These are phyloP conservation scores for Amiota mariae DNA, from an alignment of 2,888 invertebrate genomes.

Conservation along the genomic window DNA sequence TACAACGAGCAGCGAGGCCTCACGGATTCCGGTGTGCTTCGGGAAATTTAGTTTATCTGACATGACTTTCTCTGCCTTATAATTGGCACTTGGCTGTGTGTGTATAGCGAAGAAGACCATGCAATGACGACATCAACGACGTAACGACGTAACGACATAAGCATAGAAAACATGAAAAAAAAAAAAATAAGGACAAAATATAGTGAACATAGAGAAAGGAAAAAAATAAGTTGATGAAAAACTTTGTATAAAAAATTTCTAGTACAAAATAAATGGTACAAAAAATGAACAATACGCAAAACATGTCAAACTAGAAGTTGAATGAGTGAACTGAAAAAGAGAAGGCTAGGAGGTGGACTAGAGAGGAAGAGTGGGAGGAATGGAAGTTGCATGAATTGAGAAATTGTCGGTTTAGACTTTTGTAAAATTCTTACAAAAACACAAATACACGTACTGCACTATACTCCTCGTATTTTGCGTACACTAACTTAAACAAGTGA, in stretches of 20 bases:
- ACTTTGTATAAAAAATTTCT: constrained; percentile 33
- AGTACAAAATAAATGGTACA: constrained; percentile 27
- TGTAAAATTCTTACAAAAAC: constrained; percentile 54
- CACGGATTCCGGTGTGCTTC: constrained; percentile 84
- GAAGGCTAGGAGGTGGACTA: constrained; percentile 37
- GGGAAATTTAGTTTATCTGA: constrained; percentile 81
- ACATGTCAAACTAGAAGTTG: constrained; percentile 51
- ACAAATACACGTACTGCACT: constrained; percentile 40
- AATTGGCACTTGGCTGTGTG: constrained; percentile 81
- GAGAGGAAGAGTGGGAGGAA: constrained; percentile 30
- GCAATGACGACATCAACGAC: not conserved
- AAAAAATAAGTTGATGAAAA: constrained; percentile 60
- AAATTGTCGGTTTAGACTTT: constrained; percentile 56
- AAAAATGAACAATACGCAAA: constrained; percentile 45
- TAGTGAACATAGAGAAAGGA: constrained; percentile 56
- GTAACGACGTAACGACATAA: constrained; percentile 36
- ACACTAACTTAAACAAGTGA: constrained; percentile 56
- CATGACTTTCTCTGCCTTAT: constrained; percentile 78
- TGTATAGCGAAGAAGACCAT: not conserved
- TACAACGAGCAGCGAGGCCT: constrained; percentile 89
- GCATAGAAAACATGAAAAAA: constrained; percentile 36
- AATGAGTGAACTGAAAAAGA: constrained; percentile 4
- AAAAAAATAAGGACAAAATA: constrained; percentile 41
- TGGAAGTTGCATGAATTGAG: constrained; percentile 54
- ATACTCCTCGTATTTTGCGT: constrained; percentile 11